Evolutionary conservation across 2,888 invertebrate genomes (phyloP).

Genomic region (Cephus sareptanus): DNA sequence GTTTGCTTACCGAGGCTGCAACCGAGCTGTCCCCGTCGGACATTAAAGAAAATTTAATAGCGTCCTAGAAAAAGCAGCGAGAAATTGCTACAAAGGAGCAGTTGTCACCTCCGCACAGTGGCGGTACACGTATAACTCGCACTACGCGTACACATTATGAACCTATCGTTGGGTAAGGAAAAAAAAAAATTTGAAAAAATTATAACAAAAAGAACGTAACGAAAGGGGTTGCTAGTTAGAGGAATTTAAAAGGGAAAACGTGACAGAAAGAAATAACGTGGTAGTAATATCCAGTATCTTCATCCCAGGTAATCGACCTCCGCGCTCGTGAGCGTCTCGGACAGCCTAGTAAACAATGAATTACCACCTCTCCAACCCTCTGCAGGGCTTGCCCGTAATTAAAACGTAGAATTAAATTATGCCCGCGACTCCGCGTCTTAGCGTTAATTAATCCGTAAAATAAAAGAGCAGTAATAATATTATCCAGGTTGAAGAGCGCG

Average conservation of each 20-base stretch:
- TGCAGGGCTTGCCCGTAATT: constrained; percentile 29
- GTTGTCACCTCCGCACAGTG: background rate
- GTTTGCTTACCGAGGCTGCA: background rate
- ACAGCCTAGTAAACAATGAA: constrained; percentile 8
- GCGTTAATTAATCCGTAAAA: constrained; percentile 42
- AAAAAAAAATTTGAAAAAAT: background rate
- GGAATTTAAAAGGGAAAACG: background rate
- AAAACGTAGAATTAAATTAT: constrained; percentile 39
- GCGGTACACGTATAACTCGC: background rate
- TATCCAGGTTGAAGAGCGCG: constrained; percentile 15
- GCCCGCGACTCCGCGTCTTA: constrained; percentile 25
- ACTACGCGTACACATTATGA: background rate
- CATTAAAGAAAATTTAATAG: background rate
- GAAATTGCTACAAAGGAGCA: background rate
- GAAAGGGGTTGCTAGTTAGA: background rate
- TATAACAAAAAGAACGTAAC: background rate
- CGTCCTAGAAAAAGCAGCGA: background rate
- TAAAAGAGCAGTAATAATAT: constrained; percentile 32
- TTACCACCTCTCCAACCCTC: background rate
- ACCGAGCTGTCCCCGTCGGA: background rate
- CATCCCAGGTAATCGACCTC: background rate
- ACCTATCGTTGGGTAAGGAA: background rate
- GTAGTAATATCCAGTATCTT: constrained; percentile 3
- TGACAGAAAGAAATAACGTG: background rate
- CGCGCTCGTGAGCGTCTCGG: background rate